Percentiles rank a stretch among this genome's conserved stretches.
Conservation (phyloP, 2,888 invertebrate species). For the Hypomecis punctinalis region DNA sequence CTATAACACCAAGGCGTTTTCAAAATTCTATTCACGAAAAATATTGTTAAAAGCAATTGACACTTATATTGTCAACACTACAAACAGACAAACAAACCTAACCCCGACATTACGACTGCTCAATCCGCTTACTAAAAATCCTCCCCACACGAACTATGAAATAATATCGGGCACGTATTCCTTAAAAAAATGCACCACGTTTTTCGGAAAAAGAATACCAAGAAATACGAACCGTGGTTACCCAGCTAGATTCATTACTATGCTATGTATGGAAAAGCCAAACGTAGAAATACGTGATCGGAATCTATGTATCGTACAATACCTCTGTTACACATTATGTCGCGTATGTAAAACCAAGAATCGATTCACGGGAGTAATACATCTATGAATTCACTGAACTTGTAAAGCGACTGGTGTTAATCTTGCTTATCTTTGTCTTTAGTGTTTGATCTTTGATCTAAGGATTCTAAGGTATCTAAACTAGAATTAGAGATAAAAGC, state of each 20-base stretch:
- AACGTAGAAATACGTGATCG: constrained; percentile 50
- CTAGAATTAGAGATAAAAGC: no score
- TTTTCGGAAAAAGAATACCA: constrained; percentile 30
- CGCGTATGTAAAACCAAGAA: constrained; percentile 27
- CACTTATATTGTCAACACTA: not conserved
- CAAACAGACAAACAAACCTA: constrained; percentile 7
- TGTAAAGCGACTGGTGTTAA: not conserved
- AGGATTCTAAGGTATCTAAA: no score
- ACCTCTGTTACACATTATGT: constrained; percentile 35
- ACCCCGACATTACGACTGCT: not conserved
- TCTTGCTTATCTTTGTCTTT: no score
- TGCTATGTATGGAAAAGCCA: constrained; percentile 50
- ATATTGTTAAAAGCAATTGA: no score
- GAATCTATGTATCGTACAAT: constrained; percentile 38
- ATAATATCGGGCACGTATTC: constrained; percentile 25
- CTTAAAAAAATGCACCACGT: constrained; percentile 25
- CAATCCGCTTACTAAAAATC: constrained; percentile 25
- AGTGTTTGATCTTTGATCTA: no score
- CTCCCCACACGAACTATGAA: constrained; percentile 26
- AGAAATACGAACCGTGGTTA: constrained; percentile 40
- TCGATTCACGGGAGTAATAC: constrained; percentile 3
- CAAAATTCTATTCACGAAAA: no score
- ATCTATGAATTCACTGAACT: constrained; percentile 3
- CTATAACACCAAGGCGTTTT: no score
- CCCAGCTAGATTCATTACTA: constrained; percentile 50